Evolutionary conservation across 2,888 invertebrate species (phyloP).

Genomic region (Thereva nobilitata): DNA sequence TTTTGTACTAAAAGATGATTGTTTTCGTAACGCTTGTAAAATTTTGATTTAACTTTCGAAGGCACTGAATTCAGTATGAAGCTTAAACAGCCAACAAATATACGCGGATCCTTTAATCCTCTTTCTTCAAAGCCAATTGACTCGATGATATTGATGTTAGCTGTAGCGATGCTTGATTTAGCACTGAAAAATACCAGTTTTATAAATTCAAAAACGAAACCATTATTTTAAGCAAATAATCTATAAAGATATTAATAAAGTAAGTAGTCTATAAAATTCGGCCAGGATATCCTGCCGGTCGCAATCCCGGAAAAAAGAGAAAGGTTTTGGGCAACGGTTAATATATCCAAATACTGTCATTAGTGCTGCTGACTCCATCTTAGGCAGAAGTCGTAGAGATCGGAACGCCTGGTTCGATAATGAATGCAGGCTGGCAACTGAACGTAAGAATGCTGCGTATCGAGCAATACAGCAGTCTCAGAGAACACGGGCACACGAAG

Average conservation of each 20-base stretch:
- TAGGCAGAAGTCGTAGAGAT: no score
- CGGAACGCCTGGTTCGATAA: no score
- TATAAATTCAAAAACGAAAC: not conserved
- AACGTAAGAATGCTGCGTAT: no score
- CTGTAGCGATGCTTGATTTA: constrained; percentile 65
- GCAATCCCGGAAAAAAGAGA: no score
- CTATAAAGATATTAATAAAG: not conserved
- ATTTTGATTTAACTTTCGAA: constrained; percentile 50
- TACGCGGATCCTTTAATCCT: constrained; percentile 52
- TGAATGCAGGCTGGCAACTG: no score
- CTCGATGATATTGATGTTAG: constrained; percentile 75
- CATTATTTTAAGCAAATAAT: not conserved
- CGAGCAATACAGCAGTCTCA: no score
- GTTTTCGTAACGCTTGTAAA: constrained; percentile 52
- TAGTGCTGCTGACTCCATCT: no score
- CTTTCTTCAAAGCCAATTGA: constrained; percentile 68
- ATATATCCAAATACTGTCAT: no score
- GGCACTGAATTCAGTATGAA: constrained; percentile 54
- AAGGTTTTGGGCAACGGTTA: no score
- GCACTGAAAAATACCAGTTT: constrained; percentile 55
- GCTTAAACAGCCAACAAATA: constrained; percentile 52
- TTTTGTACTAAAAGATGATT: constrained; percentile 50
- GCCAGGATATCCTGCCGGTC: no score
- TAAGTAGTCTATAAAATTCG: no score
- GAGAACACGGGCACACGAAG: no score